These are phyloP conservation scores for Podarcis lilfordi DNA, from an alignment of 2,797 vertebrate species.

Conservation along the genomic window DNA sequence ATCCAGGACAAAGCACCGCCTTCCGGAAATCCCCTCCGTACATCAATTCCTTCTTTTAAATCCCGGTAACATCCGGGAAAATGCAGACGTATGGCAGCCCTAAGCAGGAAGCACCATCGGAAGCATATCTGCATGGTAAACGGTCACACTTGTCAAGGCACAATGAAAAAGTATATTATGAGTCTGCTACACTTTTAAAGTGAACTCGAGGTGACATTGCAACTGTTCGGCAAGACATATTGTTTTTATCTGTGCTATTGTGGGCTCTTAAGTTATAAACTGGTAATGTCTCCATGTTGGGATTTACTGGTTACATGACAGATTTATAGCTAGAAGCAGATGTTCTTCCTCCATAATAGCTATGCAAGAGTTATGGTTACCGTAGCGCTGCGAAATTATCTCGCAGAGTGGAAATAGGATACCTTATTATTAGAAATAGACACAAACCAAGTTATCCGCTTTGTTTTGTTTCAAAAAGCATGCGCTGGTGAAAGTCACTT, in stretches of 20 bases:
- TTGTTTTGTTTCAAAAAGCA: constrained; percentile 20
- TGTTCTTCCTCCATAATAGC: constrained; percentile 54
- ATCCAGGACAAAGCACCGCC: too few species aligned
- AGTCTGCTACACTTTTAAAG: constrained; percentile 13
- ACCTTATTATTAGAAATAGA: constrained; percentile 37
- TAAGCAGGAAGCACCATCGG: background rate
- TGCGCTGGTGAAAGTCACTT: constrained; percentile 6
- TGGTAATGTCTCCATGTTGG: constrained; percentile 48
- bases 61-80: too few species aligned
- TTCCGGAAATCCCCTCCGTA: too few species aligned
- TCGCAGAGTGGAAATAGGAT: constrained; percentile 19
- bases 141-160: constrained; percentile 15
- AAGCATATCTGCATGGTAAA: fast-evolving
- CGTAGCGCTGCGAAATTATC: constrained; percentile 50
- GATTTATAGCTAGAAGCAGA: constrained; percentile 66
- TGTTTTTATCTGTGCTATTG: constrained; percentile 45
- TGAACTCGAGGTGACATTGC: constrained; percentile 34
- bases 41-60: too few species aligned
- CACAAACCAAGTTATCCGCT: background rate
- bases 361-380: constrained; percentile 39
- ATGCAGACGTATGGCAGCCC: too few species aligned
- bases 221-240: constrained; percentile 40
- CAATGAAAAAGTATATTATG: constrained; percentile 21
- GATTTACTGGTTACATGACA: constrained; percentile 57
- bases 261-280: constrained; percentile 42